phyloP scores from a whole-genome alignment of 1,140 invertebrate genomes.

The Drosophila persimilis region DNA sequence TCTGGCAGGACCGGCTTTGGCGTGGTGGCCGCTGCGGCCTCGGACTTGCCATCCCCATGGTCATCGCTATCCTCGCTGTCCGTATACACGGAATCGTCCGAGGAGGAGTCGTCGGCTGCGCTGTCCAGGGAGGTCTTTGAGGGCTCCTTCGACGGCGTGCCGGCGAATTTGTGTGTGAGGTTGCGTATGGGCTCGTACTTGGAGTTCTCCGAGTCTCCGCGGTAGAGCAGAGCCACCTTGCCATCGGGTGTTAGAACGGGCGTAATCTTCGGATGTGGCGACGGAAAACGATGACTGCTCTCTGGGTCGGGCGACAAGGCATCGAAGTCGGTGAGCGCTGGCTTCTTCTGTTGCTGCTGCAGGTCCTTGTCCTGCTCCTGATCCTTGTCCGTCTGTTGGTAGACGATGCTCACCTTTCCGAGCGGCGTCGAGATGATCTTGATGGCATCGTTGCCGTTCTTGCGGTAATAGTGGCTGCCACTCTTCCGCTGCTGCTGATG shows the following conservation, averaged over 20 bases:
- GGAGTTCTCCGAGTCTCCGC: slow-evolving; percentile 82
- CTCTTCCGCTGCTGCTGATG: slow-evolving; percentile 34
- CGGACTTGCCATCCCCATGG: slow-evolving; percentile 15
- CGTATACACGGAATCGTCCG: slow-evolving; percentile 66
- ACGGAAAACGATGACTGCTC: slow-evolving; percentile 83
- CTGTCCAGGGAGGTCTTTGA: slow-evolving; percentile 28
- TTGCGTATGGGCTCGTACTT: slow-evolving; percentile 83
- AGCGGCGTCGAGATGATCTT: slow-evolving; percentile 82
- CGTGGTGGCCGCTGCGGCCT: slow-evolving; percentile 28
- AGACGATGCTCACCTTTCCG: slow-evolving; percentile 82
- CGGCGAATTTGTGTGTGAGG: slow-evolving; percentile 75
- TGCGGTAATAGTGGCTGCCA: slow-evolving; percentile 74
- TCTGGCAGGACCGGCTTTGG: slow-evolving; percentile 56
- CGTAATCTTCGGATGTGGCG: slow-evolving; percentile 83
- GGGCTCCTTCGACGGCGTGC: slow-evolving; percentile 23
- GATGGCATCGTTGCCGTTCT: slow-evolving; percentile 82
- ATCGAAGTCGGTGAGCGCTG: slow-evolving; percentile 77
- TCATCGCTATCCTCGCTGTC: slow-evolving; percentile 62
- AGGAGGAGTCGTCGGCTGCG: slow-evolving; percentile 58
- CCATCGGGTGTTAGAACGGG: slow-evolving; percentile 83
- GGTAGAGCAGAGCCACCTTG: slow-evolving; percentile 83
- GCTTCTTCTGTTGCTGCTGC: slow-evolving; percentile 56
- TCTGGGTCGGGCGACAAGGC: slow-evolving; percentile 81
- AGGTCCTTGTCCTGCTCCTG: not conserved
- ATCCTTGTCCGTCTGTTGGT: slow-evolving; percentile 73